Percentiles rank a stretch among this genome's conserved stretches.
These are phyloP conservation scores for Halesus radiatus DNA, from an alignment of 1,140 invertebrate species.

Conservation along the genomic window DNA sequence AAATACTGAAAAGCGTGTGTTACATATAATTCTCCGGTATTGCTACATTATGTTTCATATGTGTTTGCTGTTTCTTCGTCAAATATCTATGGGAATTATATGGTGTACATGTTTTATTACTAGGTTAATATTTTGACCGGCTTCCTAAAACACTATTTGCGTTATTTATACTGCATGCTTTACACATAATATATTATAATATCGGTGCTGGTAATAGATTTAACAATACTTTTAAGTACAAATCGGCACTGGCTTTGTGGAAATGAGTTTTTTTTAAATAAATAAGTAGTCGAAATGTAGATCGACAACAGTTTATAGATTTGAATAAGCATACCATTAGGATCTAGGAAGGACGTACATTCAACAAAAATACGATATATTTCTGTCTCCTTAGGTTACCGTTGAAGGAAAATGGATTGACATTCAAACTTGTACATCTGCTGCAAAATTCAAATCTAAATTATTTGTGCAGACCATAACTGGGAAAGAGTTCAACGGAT, in stretches of 20 bases:
- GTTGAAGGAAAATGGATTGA: too few species aligned
- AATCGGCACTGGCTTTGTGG: conserved; percentile 2
- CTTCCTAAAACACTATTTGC: background rate
- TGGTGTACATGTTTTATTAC: conserved; percentile 7
- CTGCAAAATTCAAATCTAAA: too few species aligned
- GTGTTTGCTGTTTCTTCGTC: background rate
- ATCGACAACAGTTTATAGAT: background rate
- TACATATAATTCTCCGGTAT: conserved; percentile 4
- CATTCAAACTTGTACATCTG: too few species aligned
- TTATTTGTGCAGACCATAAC: too few species aligned
- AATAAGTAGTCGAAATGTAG: conserved; percentile 1
- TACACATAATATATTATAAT: background rate
- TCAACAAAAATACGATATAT: background rate
- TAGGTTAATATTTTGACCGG: conserved; percentile 13
- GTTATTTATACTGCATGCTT: conserved; percentile 18
- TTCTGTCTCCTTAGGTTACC: too few species aligned
- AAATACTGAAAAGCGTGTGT: conserved; percentile 2
- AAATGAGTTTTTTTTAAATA: conserved; percentile 1
- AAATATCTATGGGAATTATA: background rate
- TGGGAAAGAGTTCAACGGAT: too few species aligned
- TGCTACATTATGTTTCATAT: background rate
- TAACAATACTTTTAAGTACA: background rate
- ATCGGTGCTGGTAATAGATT: background rate
- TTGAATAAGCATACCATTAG: background rate
- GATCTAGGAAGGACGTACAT: background rate